Evolutionary conservation across 2,888 invertebrate species (phyloP).

Genomic region (Rhamnusium bicolor): DNA sequence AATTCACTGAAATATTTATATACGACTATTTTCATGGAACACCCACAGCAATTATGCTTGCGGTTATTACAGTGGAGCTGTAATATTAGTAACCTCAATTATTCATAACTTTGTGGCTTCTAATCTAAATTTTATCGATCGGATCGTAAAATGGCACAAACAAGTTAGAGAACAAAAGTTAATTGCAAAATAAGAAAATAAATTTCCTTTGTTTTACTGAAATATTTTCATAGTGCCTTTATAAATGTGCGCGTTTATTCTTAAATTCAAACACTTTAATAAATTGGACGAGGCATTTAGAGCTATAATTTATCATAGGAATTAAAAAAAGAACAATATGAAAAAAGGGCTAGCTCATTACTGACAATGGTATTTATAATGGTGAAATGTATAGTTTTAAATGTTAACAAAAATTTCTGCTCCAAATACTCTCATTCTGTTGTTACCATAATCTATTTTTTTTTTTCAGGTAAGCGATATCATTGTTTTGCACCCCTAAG

Average conservation of each 20-base stretch:
- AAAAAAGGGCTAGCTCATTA: neutral
- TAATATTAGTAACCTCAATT: neutral
- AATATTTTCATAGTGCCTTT: constrained; percentile 3
- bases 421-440: neutral
- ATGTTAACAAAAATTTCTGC: neutral
- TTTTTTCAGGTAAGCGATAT: neutral
- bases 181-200: constrained; percentile 20
- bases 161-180: neutral
- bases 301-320: constrained; percentile 2
- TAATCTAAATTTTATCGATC: neutral
- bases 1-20: neutral
- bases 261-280: constrained; percentile 13
- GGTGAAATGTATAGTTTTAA: neutral
- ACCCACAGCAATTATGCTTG: neutral
- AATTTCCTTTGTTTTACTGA: neutral
- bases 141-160: neutral
- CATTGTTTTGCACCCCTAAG: neutral
- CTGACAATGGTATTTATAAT: neutral
- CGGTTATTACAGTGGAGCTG: neutral
- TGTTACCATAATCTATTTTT: neutral
- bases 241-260: neutral
- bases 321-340: neutral
- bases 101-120: neutral
- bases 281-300: constrained; percentile 1
- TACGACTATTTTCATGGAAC: neutral